phyloP scores from a whole-genome alignment of 2,888 invertebrate genomes.

The Steinernema scapterisci region DNA sequence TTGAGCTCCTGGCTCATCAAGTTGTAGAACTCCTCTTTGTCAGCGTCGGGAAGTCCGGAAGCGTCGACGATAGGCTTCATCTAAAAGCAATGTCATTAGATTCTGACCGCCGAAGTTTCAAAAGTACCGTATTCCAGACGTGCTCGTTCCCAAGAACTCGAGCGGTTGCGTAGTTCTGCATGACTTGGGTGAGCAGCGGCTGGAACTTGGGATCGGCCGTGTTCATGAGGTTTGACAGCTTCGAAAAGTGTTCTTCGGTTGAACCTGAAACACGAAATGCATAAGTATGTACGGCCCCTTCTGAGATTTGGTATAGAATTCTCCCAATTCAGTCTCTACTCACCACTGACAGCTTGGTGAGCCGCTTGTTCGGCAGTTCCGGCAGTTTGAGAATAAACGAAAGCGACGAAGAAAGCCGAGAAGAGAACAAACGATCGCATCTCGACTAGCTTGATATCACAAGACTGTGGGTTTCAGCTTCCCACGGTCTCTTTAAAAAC shows the following conservation, averaged over 20 bases:
- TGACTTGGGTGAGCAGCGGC: not conserved
- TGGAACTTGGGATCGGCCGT: not conserved
- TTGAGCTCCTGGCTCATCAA: not conserved
- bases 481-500: too few species aligned
- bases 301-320: not conserved
- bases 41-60: not conserved
- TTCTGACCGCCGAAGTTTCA: not conserved
- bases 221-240: not conserved
- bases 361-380: not conserved
- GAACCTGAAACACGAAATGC: not conserved
- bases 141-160: not conserved
- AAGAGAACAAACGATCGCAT: not conserved
- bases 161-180: not conserved
- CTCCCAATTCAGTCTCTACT: too few species aligned
- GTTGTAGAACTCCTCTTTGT: slow-evolving; percentile 3
- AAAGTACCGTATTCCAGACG: not conserved
- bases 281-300: not conserved
- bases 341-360: not conserved
- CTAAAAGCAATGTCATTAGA: not conserved
- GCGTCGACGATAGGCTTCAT: not conserved
- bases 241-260: not conserved
- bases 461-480: too few species aligned
- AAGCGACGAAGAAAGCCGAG: not conserved
- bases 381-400: not conserved
- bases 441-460: too few species aligned